These are phyloP conservation scores for Enteromius trimaculatus DNA, from an alignment of 2,797 vertebrate genomes.

Conservation along the genomic window DNA sequence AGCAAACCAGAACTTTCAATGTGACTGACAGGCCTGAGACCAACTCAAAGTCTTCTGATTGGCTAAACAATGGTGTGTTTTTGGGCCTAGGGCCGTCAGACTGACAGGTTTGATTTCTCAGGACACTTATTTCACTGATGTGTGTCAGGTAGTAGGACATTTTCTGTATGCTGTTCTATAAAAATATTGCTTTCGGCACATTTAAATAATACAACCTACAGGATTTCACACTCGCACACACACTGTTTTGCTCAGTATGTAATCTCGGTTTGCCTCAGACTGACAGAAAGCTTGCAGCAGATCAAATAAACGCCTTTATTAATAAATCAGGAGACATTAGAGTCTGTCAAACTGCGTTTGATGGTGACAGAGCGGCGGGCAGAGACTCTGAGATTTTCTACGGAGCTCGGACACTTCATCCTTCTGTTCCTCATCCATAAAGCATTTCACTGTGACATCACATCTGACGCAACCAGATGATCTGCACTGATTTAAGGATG, in stretches of 20 bases:
- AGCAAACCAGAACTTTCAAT: neutral
- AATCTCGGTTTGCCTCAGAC: constrained; percentile 15
- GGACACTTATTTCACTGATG: constrained; percentile 10
- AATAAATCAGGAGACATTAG: constrained; percentile 56
- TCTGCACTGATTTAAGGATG: neutral
- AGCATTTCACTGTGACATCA: neutral
- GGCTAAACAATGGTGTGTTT: constrained; percentile 18
- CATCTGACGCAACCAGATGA: constrained; percentile 1
- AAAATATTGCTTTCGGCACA: constrained; percentile 11
- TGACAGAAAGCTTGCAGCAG: constrained; percentile 22
- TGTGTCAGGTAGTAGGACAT: neutral
- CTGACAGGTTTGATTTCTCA: constrained; percentile 20
- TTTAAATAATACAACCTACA: constrained; percentile 42
- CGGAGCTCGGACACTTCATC: neutral
- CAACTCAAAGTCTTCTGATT: neutral
- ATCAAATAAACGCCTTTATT: constrained; percentile 44
- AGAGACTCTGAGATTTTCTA: constrained; percentile 12
- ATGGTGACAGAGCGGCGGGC: constrained; percentile 26
- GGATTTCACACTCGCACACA: constrained; percentile 39
- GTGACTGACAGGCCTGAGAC: neutral
- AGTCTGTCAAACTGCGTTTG: constrained; percentile 41
- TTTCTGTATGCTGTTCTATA: constrained; percentile 9
- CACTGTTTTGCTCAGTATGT: neutral
- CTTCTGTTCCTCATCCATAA: neutral
- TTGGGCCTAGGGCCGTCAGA: neutral